phyloP scores from a whole-genome alignment of 2,113 vertebrate genomes.

The Tringa solitaria region DNA sequence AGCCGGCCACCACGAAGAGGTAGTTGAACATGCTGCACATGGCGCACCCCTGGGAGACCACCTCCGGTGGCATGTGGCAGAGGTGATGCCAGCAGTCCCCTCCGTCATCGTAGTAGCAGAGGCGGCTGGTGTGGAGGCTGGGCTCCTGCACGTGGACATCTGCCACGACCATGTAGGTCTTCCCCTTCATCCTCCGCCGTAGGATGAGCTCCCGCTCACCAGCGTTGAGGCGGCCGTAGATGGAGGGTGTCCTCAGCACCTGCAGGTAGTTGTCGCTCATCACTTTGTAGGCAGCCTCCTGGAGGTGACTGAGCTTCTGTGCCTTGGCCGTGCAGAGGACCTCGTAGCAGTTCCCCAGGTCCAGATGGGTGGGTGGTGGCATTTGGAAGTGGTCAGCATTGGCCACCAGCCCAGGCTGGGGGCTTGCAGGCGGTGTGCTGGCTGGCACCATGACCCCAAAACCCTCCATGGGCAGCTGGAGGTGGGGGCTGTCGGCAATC shows the following conservation, averaged over 20 bases:
- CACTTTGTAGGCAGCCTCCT: conserved; percentile 79
- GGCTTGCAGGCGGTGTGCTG: not conserved
- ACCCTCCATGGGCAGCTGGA: conserved; percentile 58
- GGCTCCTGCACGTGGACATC: conserved; percentile 78
- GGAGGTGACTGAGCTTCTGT: conserved; percentile 65
- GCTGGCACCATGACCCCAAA: not conserved
- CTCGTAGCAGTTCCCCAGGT: conserved; percentile 89
- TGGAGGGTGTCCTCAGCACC: conserved; percentile 79
- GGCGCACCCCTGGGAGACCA: conserved; percentile 81
- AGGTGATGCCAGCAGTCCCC: conserved; percentile 81
- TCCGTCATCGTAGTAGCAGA: conserved; percentile 85
- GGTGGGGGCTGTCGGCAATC: conserved; percentile 72
- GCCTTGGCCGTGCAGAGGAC: conserved; percentile 80
- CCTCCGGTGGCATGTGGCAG: conserved; percentile 79
- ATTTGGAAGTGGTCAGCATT: conserved; percentile 59
- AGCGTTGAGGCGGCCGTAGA: conserved; percentile 82
- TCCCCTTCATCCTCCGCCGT: conserved; percentile 75
- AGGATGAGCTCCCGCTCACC: conserved; percentile 83
- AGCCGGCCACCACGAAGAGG: conserved; percentile 88
- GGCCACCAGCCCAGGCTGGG: conserved; percentile 37
- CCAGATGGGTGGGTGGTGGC: conserved; percentile 67
- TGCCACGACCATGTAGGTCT: conserved; percentile 74
- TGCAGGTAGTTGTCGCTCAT: conserved; percentile 93
- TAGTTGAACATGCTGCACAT: conserved; percentile 93
- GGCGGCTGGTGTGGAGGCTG: conserved; percentile 37